Percentiles rank a stretch among this genome's conserved stretches.
Conservation (phyloP, 2,113 vertebrate genomes). For the Neolamprologus kungweensis region DNA sequence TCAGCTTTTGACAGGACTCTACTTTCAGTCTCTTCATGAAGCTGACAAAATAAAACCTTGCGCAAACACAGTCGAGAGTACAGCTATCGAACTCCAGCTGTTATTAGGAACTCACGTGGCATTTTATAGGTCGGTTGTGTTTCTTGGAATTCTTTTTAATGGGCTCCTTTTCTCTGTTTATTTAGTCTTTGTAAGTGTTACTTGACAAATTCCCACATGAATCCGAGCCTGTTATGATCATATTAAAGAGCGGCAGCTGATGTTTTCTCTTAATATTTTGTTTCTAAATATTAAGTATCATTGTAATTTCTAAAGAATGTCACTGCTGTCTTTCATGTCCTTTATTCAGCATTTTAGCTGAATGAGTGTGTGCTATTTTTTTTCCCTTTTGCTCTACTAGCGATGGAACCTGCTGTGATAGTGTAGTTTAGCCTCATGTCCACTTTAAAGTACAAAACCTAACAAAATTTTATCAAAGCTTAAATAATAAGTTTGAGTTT, state of each 20-base stretch:
- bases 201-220: background rate
- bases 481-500: background rate
- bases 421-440: background rate
- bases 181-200: background rate
- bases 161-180: background rate
- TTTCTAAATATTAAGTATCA: background rate
- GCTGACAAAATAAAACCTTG: background rate
- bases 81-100: background rate
- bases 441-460: background rate
- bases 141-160: background rate
- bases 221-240: background rate
- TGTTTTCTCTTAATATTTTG: background rate
- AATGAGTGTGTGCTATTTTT: background rate
- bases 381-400: background rate
- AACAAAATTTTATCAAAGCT: background rate
- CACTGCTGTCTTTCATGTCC: background rate
- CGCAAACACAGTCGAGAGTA: background rate
- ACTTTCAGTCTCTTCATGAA: background rate
- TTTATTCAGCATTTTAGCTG: background rate
- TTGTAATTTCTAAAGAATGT: background rate
- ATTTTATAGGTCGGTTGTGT: background rate
- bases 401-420: background rate
- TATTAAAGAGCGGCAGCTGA: background rate
- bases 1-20: background rate
- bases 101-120: background rate